These are phyloP conservation scores for Sminthurides bifidus DNA, from an alignment of 1,140 invertebrate species.

Conservation along the genomic window DNA sequence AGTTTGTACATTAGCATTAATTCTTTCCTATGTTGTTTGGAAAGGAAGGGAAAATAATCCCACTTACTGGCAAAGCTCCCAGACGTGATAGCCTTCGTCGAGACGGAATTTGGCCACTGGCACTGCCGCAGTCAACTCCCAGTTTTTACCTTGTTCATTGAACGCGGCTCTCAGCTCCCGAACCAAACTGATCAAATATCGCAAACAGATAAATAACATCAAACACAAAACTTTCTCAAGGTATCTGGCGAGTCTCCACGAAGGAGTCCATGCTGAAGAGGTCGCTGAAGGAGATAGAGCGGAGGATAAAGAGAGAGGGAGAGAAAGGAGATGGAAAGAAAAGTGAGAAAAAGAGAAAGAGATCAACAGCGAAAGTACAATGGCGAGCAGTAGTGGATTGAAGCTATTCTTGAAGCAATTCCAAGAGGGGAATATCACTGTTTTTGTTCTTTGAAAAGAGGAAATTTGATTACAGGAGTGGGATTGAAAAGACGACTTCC, in stretches of 20 bases:
- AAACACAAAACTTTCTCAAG: not conserved
- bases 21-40: too few species aligned
- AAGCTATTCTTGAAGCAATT: too few species aligned
- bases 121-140: constrained; percentile 37
- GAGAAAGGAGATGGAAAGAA: not conserved
- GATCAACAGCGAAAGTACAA: too few species aligned
- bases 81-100: constrained; percentile 38
- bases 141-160: constrained; percentile 32
- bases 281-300: not conserved
- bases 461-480: too few species aligned
- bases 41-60: too few species aligned
- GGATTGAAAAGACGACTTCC: too few species aligned
- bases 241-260: not conserved
- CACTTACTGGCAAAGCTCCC: constrained; percentile 35
- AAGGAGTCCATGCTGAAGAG: not conserved
- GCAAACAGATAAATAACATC: not conserved
- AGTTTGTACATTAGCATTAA: too few species aligned
- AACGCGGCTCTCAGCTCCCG: constrained; percentile 36
- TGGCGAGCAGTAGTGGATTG: too few species aligned
- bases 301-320: not conserved
- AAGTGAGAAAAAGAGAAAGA: not conserved
- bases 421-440: too few species aligned
- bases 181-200: constrained; percentile 31
- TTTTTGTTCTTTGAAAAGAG: too few species aligned
- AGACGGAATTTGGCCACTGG: constrained; percentile 37